Base-by-base conservation (phyloP, 2,113 vertebrate species). In the Carettochelys insculpta region DNA sequence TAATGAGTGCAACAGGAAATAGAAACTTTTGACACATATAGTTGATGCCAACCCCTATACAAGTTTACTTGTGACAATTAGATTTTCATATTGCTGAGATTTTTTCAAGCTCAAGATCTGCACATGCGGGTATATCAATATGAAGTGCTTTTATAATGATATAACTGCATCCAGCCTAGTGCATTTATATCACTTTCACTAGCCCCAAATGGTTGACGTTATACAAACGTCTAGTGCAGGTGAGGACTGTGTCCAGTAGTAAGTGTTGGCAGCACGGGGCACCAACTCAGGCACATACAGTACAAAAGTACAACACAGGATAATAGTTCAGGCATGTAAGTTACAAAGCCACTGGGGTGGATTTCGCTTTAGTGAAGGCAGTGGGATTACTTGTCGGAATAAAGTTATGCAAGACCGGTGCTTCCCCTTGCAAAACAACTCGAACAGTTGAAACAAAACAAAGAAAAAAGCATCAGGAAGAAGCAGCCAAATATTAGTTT, bases 1-100 rank as follows among this genome's bases (percentile, higher is more conserved):
- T 27, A 73, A 43, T 43, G 38, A 73, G 24, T 41, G 8, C 17
- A 27, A 80, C 0, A 12, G 54, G 61, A 90, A 94, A 89, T 53
- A 4, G 43, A 53, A 13, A 68, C n/a, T 2, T 43, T 88, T 83
- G 52, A 45, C 12, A 41, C n/a, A 8, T 45, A 27, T 11, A 45
- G 6, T 75, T 75, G 41, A 75, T 75, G 61, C 61, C 61, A 22
- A 22, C 17, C 61, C 34, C 16, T 34, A 19, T 41, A 24, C 65
- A 38, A 41, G 17, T 68, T 38, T 17, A 68, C n/a, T 8, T 71
- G 0, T n/a, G n/a, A n/a, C n/a, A n/a, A n/a, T n/a, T n/a, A n/a
- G n/a, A n/a, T n/a, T n/a, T n/a, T n/a, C n/a, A n/a, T n/a, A n/a
- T n/a, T n/a, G n/a, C n/a, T n/a, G n/a, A n/a, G n/a, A n/a, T n/a